A percentile compares a stretch with the other conserved stretches of the same genome.
These are phyloP conservation scores for Lypha dubia DNA, from an alignment of 2,888 invertebrate species.

Conservation along the genomic window DNA sequence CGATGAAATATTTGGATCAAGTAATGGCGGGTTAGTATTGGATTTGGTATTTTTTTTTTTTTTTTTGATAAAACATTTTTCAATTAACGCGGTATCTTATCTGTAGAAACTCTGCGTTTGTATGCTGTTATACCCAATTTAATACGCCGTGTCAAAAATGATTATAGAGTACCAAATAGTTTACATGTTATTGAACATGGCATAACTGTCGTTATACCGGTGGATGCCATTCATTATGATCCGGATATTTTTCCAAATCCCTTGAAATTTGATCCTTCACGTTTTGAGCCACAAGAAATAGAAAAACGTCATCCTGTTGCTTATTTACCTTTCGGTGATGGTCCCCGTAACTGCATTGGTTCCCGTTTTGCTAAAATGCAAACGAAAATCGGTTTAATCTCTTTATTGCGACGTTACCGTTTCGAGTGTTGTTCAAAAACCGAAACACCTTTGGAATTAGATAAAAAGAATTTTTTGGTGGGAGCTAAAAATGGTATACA, in stretches of 20 bases:
- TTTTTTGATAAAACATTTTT: background rate
- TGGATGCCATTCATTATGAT: slow-evolving; percentile 86
- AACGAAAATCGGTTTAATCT: slow-evolving; percentile 77
- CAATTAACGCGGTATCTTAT: background rate
- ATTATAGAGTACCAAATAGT: slow-evolving; percentile 84
- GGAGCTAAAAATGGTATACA: slow-evolving; percentile 68
- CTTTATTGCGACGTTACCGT: slow-evolving; percentile 74
- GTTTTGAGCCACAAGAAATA: slow-evolving; percentile 85
- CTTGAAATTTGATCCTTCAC: slow-evolving; percentile 86
- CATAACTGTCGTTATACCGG: slow-evolving; percentile 84
- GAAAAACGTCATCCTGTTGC: slow-evolving; percentile 83
- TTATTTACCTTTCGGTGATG: slow-evolving; percentile 81
- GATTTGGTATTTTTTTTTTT: background rate
- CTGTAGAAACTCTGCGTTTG: slow-evolving; percentile 84
- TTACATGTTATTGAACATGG: slow-evolving; percentile 84
- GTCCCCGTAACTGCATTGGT: slow-evolving; percentile 81
- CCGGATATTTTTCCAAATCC: slow-evolving; percentile 86
- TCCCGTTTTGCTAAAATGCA: slow-evolving; percentile 80
- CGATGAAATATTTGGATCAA: slow-evolving; percentile 84
- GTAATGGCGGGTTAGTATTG: slow-evolving; percentile 79
- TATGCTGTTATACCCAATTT: slow-evolving; percentile 85
- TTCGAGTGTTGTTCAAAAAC: slow-evolving; percentile 72
- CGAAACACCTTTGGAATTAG: slow-evolving; percentile 70
- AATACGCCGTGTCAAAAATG: slow-evolving; percentile 84
- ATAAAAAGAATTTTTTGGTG: slow-evolving; percentile 68